These are phyloP conservation scores for Ectropis grisescens DNA, from an alignment of 1,140 invertebrate species.

Conservation along the genomic window DNA sequence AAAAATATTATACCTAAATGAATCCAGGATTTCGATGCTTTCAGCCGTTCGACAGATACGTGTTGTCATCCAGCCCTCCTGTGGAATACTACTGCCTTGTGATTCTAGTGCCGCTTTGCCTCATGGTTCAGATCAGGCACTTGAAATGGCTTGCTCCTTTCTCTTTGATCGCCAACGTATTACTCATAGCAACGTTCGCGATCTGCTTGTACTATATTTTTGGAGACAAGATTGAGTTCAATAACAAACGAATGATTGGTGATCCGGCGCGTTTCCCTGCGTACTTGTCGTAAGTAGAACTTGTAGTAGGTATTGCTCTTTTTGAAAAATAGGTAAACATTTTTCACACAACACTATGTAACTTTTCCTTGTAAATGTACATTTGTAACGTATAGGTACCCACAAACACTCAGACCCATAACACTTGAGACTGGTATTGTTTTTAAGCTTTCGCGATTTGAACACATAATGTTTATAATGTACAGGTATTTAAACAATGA, in stretches of 20 bases:
- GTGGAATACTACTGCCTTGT: slow-evolving; percentile 73
- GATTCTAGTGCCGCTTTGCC: slow-evolving; percentile 72
- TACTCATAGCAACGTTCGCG: slow-evolving; percentile 76
- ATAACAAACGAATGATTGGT: slow-evolving; percentile 57
- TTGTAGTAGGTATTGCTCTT: no score
- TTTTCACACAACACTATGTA: no score
- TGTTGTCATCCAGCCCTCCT: slow-evolving; percentile 33
- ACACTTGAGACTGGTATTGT: no score
- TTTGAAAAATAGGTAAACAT: no score
- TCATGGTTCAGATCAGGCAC: slow-evolving; percentile 76
- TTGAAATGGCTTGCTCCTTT: slow-evolving; percentile 83
- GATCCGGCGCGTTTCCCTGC: slow-evolving; percentile 35
- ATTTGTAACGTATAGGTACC: no score
- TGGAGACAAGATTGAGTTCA: slow-evolving; percentile 53
- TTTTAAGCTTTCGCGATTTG: no score
- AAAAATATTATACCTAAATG: no score
- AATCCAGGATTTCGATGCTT: no score
- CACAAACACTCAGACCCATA: no score
- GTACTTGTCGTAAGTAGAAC: slow-evolving; percentile 61
- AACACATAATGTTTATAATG: no score
- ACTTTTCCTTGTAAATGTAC: no score
- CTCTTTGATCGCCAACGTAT: slow-evolving; percentile 78
- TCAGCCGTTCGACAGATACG: slow-evolving; percentile 63
- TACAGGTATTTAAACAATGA: no score
- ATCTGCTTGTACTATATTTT: slow-evolving; percentile 84